phyloP scores from a whole-genome alignment of 2,888 invertebrate genomes.

The Drosophila ustulata region DNA sequence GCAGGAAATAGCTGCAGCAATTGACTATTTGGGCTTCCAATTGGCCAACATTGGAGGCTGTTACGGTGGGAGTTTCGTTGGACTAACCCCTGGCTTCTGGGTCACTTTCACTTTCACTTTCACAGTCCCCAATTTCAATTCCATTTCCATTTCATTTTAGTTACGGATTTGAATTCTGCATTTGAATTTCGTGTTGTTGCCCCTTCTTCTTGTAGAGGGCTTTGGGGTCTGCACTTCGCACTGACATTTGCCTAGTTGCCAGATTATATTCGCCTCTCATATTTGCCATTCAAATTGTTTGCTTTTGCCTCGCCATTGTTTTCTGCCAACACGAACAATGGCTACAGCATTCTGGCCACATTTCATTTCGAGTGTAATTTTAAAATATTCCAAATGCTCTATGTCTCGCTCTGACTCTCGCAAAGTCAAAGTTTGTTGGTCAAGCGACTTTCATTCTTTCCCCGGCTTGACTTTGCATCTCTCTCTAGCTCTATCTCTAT shows the following conservation, averaged over 20 bases:
- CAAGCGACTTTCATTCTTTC: conserved; percentile 22
- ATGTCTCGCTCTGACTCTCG: neutral
- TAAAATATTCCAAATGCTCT: conserved; percentile 50
- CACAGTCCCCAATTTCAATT: conserved; percentile 1
- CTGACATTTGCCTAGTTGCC: conserved; percentile 60
- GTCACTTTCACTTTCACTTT: conserved; percentile 8
- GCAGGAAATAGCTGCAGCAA: conserved; percentile 27
- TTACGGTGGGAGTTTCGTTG: neutral
- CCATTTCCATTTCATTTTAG: conserved; percentile 8
- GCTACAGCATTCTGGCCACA: conserved; percentile 34
- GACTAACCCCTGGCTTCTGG: neutral
- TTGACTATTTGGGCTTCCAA: neutral
- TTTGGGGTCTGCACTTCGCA: conserved; percentile 41
- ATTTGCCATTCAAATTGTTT: conserved; percentile 57
- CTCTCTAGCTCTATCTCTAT: neutral
- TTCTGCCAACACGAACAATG: conserved; percentile 17
- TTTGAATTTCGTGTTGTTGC: conserved; percentile 5
- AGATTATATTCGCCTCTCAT: conserved; percentile 39
- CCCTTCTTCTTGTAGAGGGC: conserved; percentile 5
- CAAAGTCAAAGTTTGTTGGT: conserved; percentile 2
- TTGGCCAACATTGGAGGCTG: neutral
- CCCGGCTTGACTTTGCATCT: conserved; percentile 13
- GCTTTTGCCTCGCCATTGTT: conserved; percentile 27
- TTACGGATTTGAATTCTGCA: conserved; percentile 17
- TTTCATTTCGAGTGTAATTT: conserved; percentile 57